Evolutionary conservation across 2,113 vertebrate species (phyloP).

Genomic region (Carettochelys insculpta): DNA sequence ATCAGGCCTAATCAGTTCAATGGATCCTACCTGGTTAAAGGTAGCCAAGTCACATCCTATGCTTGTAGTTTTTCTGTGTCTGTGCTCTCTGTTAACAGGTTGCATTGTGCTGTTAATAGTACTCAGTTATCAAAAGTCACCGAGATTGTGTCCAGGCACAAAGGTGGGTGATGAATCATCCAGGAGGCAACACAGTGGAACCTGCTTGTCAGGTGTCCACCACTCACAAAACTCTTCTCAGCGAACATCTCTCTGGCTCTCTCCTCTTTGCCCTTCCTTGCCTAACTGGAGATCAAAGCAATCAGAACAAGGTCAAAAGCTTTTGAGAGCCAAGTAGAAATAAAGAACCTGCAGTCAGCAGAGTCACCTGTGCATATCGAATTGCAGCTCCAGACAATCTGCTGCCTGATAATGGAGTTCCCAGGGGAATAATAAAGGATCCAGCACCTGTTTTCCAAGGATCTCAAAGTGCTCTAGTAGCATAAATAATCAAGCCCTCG

Average conservation of each 20-base stretch:
- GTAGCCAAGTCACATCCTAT: not conserved
- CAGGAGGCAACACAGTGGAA: not conserved
- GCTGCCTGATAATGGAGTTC: not conserved
- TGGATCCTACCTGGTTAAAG: not conserved
- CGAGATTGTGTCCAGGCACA: not conserved
- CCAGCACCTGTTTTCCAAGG: not conserved
- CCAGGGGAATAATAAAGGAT: slow-evolving; percentile 7
- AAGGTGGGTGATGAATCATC: not conserved
- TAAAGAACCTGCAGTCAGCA: slow-evolving; percentile 18
- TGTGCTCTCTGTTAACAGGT: not conserved
- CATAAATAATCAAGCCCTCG: slow-evolving; percentile 14
- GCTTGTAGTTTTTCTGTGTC: not conserved
- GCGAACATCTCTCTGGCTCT: not conserved
- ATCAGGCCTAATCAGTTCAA: not conserved
- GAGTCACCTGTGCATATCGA: not conserved
- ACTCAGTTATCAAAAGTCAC: not conserved
- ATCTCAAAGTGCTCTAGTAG: not conserved
- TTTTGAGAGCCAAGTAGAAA: not conserved
- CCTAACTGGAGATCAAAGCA: not conserved
- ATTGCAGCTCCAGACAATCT: slow-evolving; percentile 33
- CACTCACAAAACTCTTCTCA: not conserved
- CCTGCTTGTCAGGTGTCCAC: not conserved
- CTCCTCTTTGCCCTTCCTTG: not conserved
- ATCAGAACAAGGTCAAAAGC: not conserved
- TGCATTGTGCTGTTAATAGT: not conserved